These are phyloP conservation scores for Oenanthe oenanthe DNA, from an alignment of 2,113 vertebrate species.

Conservation along the genomic window DNA sequence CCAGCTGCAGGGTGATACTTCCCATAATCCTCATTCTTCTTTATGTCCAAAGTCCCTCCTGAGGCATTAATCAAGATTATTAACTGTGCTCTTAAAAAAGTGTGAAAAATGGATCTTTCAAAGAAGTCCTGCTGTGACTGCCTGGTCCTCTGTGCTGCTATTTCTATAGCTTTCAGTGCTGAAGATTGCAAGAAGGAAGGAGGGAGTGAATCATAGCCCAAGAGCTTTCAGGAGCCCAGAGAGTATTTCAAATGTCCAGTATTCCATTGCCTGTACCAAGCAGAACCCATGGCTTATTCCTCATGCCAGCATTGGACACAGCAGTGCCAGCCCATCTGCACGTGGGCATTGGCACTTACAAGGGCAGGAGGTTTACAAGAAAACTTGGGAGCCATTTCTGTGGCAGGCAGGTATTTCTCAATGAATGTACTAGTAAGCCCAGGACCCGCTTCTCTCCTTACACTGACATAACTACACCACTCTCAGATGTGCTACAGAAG, in stretches of 20 bases:
- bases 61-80: neutral
- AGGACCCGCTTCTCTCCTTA: neutral
- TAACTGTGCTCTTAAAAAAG: neutral
- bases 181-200: neutral
- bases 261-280: neutral
- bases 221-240: neutral
- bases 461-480: neutral
- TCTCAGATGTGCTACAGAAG: neutral
- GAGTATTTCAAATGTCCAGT: neutral
- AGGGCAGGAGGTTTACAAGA: neutral
- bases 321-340: neutral
- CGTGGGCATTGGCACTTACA: neutral
- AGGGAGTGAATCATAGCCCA: neutral
- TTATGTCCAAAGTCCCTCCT: neutral
- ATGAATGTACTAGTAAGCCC: neutral
- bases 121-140: neutral
- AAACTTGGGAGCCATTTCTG: neutral
- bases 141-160: neutral
- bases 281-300: neutral
- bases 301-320: neutral
- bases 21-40: neutral
- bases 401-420: neutral
- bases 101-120: neutral
- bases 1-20: neutral
- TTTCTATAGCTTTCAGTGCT: neutral